phyloP scores from a whole-genome alignment of 1,140 invertebrate genomes.

The Eciton burchellii region DNA sequence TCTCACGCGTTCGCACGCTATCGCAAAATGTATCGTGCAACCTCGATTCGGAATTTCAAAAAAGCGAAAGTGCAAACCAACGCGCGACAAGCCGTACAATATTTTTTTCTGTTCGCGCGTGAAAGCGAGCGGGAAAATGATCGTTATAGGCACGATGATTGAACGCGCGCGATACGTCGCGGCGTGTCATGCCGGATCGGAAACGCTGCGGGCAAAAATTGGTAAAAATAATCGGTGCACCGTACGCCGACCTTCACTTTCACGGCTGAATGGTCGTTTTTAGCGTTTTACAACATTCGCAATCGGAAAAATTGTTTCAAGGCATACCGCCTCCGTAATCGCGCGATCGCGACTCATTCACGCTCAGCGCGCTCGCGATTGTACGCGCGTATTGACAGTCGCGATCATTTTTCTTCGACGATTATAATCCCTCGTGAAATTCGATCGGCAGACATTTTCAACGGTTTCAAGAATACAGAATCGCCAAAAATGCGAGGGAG shows the following conservation, averaged over 20 bases:
- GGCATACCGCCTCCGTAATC: slow-evolving; percentile 1
- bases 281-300: slow-evolving; percentile 18
- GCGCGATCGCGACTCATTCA: not conserved
- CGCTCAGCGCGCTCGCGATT: slow-evolving; percentile 6
- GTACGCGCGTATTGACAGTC: not conserved
- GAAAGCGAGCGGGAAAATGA: slow-evolving; percentile 28
- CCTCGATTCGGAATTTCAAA: not conserved
- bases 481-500: not conserved
- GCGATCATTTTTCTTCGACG: not conserved
- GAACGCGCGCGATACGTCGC: not conserved
- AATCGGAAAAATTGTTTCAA: slow-evolving; percentile 61
- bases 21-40: not conserved
- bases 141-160: slow-evolving; percentile 1
- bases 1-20: not conserved
- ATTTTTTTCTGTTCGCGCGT: not conserved
- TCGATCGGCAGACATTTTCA: not conserved
- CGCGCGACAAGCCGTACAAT: not conserved
- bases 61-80: not conserved
- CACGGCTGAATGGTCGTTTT: slow-evolving; percentile 43
- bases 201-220: slow-evolving; percentile 34
- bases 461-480: too few relatives aligned
- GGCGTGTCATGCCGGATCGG: not conserved
- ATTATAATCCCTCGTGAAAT: not conserved
- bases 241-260: slow-evolving; percentile 47
- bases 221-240: slow-evolving; percentile 41